Evolutionary conservation across 1,140 invertebrate genomes (phyloP).

Genomic region (Plectrocnemia conspersa): DNA sequence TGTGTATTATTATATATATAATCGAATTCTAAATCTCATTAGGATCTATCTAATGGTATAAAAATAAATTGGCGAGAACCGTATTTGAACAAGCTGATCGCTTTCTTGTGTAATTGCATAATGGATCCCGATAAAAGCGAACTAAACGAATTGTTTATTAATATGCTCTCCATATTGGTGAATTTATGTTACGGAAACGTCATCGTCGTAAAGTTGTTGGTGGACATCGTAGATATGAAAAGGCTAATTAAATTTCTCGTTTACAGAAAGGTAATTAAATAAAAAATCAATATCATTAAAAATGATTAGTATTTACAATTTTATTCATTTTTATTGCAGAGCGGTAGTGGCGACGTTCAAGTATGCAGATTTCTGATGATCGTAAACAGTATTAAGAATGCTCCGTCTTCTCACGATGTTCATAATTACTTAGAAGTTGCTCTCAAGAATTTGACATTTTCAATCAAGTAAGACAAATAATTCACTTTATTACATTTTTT

Average conservation of each 20-base stretch:
- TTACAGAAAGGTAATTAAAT: constrained; percentile 50
- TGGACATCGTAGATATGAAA: constrained; percentile 61
- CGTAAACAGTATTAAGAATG: constrained; percentile 40
- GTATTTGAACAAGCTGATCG: constrained; percentile 58
- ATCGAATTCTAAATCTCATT: neutral
- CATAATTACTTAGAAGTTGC: constrained; percentile 46
- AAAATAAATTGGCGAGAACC: constrained; percentile 68
- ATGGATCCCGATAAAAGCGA: constrained; percentile 46
- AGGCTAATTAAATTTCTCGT: constrained; percentile 55
- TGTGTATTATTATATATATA: constrained; percentile 4
- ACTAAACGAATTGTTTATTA: constrained; percentile 46
- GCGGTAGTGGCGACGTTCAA: constrained; percentile 45
- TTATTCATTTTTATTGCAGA: constrained; percentile 36
- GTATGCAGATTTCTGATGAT: constrained; percentile 46
- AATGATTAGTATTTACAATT: constrained; percentile 9
- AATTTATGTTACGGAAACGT: constrained; percentile 68
- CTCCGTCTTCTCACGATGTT: constrained; percentile 38
- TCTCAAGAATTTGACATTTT: constrained; percentile 42
- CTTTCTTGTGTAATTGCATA: constrained; percentile 58
- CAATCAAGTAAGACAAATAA: constrained; percentile 35
- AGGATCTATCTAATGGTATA: constrained; percentile 66
- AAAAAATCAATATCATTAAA: constrained; percentile 32
- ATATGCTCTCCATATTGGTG: constrained; percentile 63
- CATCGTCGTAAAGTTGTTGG: constrained; percentile 60
- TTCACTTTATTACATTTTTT: too few species aligned